Percentiles rank a stretch among this genome's conserved stretches.
phyloP scores from a whole-genome alignment of 2,888 invertebrate genomes.

The Heterodera filipjevi region DNA sequence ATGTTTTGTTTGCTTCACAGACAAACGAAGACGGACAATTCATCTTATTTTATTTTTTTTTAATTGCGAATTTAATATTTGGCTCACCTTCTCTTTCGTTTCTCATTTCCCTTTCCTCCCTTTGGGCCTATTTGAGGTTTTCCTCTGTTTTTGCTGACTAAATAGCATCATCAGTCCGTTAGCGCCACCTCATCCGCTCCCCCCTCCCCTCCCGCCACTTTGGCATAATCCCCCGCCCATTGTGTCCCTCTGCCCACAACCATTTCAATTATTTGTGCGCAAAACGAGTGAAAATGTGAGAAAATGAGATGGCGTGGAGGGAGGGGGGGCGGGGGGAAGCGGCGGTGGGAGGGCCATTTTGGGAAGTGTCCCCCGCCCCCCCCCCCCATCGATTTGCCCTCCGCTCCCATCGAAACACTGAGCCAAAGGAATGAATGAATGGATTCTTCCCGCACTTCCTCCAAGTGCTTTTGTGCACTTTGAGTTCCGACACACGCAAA shows the following conservation, averaged over 20 bases:
- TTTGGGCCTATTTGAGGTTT: background rate
- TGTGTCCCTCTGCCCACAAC: background rate
- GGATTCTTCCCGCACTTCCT: background rate
- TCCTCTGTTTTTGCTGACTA: background rate
- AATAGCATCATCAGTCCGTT: background rate
- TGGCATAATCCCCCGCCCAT: slow-evolving; percentile 7
- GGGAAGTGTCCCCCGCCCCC: background rate
- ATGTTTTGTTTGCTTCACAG: no score
- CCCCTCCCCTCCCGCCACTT: background rate
- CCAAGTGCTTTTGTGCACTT: slow-evolving; percentile 4
- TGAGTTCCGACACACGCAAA: background rate
- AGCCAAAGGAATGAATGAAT: background rate
- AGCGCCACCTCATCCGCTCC: background rate
- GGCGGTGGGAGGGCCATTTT: slow-evolving; percentile 2
- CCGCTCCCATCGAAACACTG: background rate
- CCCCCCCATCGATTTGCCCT: background rate
- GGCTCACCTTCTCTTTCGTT: background rate
- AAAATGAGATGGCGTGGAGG: background rate
- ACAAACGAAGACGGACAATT: no score
- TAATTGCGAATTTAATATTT: no score
- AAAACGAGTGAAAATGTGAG: background rate
- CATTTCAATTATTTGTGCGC: background rate
- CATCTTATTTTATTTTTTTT: no score
- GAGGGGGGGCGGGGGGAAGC: background rate
- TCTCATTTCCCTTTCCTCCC: background rate